These are phyloP conservation scores for Tetragnatha versicolor DNA, from an alignment of 1,140 invertebrate species.

Conservation along the genomic window DNA sequence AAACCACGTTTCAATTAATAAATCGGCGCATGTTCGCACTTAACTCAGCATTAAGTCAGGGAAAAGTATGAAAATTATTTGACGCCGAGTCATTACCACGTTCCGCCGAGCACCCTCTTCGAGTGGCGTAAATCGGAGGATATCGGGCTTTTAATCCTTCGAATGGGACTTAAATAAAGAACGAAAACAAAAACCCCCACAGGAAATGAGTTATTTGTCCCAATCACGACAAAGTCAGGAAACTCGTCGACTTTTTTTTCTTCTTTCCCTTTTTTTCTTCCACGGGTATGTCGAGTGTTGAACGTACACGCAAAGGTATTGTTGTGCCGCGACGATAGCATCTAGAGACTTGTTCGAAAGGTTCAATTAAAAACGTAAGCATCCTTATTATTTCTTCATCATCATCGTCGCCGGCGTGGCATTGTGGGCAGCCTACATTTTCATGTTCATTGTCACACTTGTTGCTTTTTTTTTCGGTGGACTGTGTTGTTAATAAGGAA, in stretches of 20 bases:
- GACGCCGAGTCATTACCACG: conserved; percentile 12
- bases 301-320: conserved; percentile 43
- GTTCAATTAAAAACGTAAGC: conserved; percentile 55
- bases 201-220: conserved; percentile 54
- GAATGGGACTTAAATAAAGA: neutral
- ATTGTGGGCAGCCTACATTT: conserved; percentile 45
- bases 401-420: conserved; percentile 21
- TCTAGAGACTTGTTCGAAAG: conserved; percentile 26
- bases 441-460: conserved; percentile 51
- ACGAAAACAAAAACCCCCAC: conserved; percentile 2
- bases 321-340: conserved; percentile 47
- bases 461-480: conserved; percentile 18
- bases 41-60: conserved; percentile 41
- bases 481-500: conserved; percentile 6
- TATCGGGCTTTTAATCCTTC: conserved; percentile 31
- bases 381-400: conserved; percentile 55
- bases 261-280: conserved; percentile 2
- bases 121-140: conserved; percentile 36
- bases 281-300: neutral
- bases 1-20: neutral
- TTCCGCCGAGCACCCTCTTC: neutral
- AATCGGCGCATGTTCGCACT: conserved; percentile 2
- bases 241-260: conserved; percentile 30
- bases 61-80: conserved; percentile 12
- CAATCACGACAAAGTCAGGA: conserved; percentile 54